These are phyloP conservation scores for Drosophila macrothrix DNA, from an alignment of 2,888 invertebrate genomes.

Conservation along the genomic window DNA sequence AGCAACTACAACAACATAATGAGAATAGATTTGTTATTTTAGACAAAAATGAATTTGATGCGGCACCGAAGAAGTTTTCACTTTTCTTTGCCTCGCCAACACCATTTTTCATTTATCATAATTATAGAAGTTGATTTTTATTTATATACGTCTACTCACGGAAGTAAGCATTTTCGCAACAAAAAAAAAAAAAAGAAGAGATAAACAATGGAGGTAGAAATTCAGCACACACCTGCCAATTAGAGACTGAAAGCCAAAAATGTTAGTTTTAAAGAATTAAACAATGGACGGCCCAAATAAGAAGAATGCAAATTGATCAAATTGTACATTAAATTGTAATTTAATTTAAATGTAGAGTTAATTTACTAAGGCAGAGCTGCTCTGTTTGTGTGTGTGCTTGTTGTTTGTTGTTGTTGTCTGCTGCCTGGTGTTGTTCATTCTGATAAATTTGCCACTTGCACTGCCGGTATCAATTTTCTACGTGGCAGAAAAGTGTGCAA, in stretches of 20 bases:
- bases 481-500: slow-evolving; percentile 5
- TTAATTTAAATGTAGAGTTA: slow-evolving; percentile 48
- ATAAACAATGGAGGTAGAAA: slow-evolving; percentile 1
- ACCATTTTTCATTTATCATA: slow-evolving; percentile 69
- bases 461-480: slow-evolving; percentile 66
- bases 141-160: slow-evolving; percentile 43
- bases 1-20: slow-evolving; percentile 54
- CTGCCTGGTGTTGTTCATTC: slow-evolving; percentile 13
- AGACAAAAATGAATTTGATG: slow-evolving; percentile 49
- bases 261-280: slow-evolving; percentile 22
- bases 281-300: background rate
- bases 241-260: slow-evolving; percentile 16
- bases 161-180: slow-evolving; percentile 5
- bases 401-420: background rate
- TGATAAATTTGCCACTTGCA: slow-evolving; percentile 68
- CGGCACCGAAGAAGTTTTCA: slow-evolving; percentile 45
- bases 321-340: slow-evolving; percentile 44
- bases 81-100: slow-evolving; percentile 35
- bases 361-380: slow-evolving; percentile 30
- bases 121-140: slow-evolving; percentile 72
- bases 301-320: slow-evolving; percentile 19
- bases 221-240: slow-evolving; percentile 64
- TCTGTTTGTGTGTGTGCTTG: background rate
- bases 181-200: background rate
- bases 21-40: slow-evolving; percentile 72